Evolutionary conservation across 2,113 vertebrate species (phyloP).

Genomic region (Heptranchias perlo): DNA sequence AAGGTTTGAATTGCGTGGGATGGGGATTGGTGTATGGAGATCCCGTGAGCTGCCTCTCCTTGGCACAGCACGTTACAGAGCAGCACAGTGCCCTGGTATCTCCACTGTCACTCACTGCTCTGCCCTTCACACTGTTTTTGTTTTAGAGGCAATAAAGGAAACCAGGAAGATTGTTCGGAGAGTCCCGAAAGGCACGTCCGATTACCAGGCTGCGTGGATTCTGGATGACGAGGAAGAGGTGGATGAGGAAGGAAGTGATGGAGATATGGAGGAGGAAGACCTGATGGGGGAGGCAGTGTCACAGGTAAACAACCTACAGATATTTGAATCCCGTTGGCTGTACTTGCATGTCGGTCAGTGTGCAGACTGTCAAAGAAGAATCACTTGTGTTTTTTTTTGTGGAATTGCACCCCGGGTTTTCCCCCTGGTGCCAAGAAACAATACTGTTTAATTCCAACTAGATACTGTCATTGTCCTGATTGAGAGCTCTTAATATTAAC

Average conservation of each 20-base stretch:
- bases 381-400: background rate
- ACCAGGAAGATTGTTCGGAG: slow-evolving; percentile 65
- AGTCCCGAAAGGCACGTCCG: slow-evolving; percentile 90
- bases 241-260: slow-evolving; percentile 53
- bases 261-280: slow-evolving; percentile 51
- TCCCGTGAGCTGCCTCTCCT: background rate
- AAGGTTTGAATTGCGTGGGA: no score
- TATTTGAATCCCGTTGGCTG: slow-evolving; percentile 48
- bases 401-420: background rate
- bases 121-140: background rate
- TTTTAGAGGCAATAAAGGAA: slow-evolving; percentile 62
- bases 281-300: slow-evolving; percentile 59
- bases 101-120: background rate
- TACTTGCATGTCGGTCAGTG: background rate
- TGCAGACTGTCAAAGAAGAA: background rate
- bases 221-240: slow-evolving; percentile 64
- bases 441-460: background rate
- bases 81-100: background rate
- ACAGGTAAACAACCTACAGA: slow-evolving; percentile 49
- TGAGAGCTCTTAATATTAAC: background rate
- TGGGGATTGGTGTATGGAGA: no score
- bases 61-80: no score
- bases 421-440: background rate
- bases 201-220: slow-evolving; percentile 94
- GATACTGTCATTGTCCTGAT: no score